Conservation (phyloP, 2,888 invertebrate species). For the Apodemia mormo region DNA sequence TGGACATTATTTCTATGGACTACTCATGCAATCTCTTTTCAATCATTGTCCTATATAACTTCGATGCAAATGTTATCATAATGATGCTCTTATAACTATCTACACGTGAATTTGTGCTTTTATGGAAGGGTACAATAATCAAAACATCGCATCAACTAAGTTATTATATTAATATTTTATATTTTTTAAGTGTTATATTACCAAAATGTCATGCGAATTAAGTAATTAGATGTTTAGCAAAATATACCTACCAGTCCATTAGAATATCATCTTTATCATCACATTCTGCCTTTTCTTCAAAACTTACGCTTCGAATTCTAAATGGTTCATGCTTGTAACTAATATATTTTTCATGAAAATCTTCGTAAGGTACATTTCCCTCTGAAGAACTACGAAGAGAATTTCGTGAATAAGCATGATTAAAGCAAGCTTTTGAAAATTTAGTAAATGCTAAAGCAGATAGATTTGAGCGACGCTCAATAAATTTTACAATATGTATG, state of each 20-base stretch:
- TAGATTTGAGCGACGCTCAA: constrained; percentile 5
- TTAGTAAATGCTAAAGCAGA: constrained; percentile 7
- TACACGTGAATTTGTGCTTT: not conserved
- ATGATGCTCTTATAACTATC: not conserved
- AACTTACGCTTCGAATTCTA: constrained; percentile 87
- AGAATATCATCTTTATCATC: constrained; percentile 60
- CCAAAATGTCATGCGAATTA: not conserved
- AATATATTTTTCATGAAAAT: constrained; percentile 91
- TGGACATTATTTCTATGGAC: no score
- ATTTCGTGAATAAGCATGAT: constrained; percentile 65
- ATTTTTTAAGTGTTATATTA: no score
- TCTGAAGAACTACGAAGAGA: constrained; percentile 81
- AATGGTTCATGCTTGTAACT: constrained; percentile 87
- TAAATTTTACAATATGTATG: constrained; percentile 20
- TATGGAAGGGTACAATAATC: no score
- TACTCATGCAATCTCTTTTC: no score
- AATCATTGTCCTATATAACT: no score
- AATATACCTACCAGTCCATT: constrained; percentile 61
- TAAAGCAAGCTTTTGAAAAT: constrained; percentile 50
- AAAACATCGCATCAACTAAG: no score
- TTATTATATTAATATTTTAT: no score
- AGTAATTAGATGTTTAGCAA: constrained; percentile 24
- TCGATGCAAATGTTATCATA: no score
- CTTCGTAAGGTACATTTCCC: constrained; percentile 84
- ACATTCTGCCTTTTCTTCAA: constrained; percentile 82